Conservation (phyloP, 2,797 vertebrate genomes). For the Florisuga fusca region DNA sequence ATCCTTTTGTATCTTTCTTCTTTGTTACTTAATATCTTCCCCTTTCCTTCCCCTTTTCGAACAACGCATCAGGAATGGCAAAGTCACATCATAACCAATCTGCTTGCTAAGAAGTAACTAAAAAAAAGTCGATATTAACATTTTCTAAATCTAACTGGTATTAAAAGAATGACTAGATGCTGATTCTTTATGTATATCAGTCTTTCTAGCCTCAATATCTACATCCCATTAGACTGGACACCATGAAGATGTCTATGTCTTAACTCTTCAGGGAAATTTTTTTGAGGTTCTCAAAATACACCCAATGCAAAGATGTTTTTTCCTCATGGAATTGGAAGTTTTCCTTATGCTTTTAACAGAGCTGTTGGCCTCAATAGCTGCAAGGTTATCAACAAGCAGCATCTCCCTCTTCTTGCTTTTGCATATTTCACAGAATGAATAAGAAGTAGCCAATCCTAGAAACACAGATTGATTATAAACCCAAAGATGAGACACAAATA, state of each 20-base stretch:
- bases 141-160: background rate
- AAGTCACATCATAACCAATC: background rate
- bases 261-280: background rate
- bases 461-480: accelerated
- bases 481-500: accelerated
- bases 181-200: accelerated
- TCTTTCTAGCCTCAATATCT: background rate
- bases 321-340: accelerated
- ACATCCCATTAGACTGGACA: background rate
- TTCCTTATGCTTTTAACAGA: background rate
- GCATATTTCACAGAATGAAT: background rate
- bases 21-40: background rate
- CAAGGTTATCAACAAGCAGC: background rate
- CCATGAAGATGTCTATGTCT: too few relatives aligned
- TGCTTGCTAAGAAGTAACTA: background rate
- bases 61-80: accelerated
- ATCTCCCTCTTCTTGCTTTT: background rate
- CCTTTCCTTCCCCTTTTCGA: background rate
- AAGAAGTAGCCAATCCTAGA: background rate
- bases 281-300: background rate
- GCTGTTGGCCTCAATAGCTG: background rate
- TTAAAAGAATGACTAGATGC: background rate
- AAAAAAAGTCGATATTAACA: background rate
- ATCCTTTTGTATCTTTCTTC: background rate
- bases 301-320: background rate